Conservation (phyloP, 2,113 vertebrate genomes). For the Ctenomys sociabilis region DNA sequence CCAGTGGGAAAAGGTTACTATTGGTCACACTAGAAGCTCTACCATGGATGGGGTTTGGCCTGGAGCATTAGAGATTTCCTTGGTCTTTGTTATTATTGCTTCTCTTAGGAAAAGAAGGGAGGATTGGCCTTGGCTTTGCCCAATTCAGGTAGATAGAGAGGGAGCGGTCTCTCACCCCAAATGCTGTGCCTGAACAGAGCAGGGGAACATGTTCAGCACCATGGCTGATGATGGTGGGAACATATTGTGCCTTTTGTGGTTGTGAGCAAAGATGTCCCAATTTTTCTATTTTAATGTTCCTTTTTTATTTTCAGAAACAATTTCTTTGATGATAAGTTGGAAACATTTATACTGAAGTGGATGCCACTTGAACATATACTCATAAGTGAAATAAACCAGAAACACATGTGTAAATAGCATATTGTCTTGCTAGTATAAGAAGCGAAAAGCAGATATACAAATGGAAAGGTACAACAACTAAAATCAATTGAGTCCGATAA, state of each 20-base stretch:
- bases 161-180: not conserved
- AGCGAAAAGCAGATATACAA: no score
- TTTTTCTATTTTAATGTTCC: no score
- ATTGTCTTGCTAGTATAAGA: no score
- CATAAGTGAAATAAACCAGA: no score
- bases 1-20: not conserved
- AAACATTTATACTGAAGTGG: no score
- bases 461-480: no score
- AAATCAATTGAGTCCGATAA: no score
- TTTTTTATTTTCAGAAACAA: not conserved
- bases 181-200: not conserved
- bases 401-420: no score
- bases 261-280: not conserved
- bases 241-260: not conserved
- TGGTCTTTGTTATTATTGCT: not conserved
- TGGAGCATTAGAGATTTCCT: not conserved
- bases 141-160: not conserved
- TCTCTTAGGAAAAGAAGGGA: not conserved
- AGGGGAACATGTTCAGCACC: not conserved
- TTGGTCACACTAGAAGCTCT: not conserved
- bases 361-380: no score
- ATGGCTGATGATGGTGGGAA: not conserved
- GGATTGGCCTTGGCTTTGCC: not conserved
- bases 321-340: not conserved
- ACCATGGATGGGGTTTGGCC: rapidly evolving